These are phyloP conservation scores for Lucinisca nassula DNA, from an alignment of 2,888 invertebrate genomes.

Conservation along the genomic window DNA sequence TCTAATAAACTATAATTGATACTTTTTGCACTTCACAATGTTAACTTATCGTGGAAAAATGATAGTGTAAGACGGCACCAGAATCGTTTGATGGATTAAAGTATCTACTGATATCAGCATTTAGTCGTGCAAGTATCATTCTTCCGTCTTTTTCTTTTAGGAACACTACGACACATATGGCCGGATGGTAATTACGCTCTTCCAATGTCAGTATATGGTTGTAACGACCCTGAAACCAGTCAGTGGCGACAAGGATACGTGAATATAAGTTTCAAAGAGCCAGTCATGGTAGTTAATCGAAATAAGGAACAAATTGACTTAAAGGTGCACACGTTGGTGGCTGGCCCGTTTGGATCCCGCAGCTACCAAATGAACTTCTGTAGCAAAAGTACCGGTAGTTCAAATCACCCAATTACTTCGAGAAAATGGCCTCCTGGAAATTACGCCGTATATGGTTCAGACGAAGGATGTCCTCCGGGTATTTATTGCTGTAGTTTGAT, in stretches of 20 bases:
- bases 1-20: too few species aligned
- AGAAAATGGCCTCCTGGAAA: background rate
- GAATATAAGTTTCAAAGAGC: background rate
- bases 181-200: background rate
- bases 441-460: background rate
- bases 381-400: background rate
- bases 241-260: background rate
- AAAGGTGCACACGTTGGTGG: background rate
- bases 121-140: too few species aligned
- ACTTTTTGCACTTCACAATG: too few species aligned
- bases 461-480: background rate
- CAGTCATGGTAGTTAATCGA: background rate
- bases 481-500: too few species aligned
- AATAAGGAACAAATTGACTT: background rate
- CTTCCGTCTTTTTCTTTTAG: too few species aligned
- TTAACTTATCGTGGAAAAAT: too few species aligned
- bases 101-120: too few species aligned
- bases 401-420: too few species aligned
- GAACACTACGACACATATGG: too few species aligned
- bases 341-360: background rate
- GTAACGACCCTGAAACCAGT: background rate
- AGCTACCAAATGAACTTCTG: background rate
- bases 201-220: background rate
- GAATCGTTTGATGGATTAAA: too few species aligned
- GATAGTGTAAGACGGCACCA: too few species aligned